Evolutionary conservation across 1,140 invertebrate genomes (phyloP), one percentile per base, ranked within the genome.

Genomic region (Lucilia sericata): DNA sequence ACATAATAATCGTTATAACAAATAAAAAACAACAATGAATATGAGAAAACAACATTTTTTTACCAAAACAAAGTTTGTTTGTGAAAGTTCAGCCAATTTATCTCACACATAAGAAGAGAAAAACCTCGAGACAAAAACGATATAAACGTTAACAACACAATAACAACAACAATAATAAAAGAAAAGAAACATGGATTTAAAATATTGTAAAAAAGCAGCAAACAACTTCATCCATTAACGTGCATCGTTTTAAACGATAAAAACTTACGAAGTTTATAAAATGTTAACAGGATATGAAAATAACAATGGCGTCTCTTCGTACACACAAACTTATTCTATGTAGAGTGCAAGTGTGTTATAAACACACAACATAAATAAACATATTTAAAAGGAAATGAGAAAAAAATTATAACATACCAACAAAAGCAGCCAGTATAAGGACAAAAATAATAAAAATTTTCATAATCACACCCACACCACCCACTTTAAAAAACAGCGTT

Each of bases 261-360:
- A 51, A 80, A 51, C 76, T 80, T 21, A 80, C 76, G 76, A 80
- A 80, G 76, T 80, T 80, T 80, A 49, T 80, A 80, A 80, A 80
- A 80, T 80, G 47, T 51, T 80, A 25, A 21, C 49, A 80, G 49
- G 47, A 49, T 47, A 47, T 19, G 76, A 80, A 80, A 80, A 80
- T 80, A 80, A 80, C 76, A 80, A 80, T 80, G 76, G 76, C 76
- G 76, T 47, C 76, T 49, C 42, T 19, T 5, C 25, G 30, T 30
- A 75, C 9, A 78, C 14, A 78, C 76, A 80, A 47, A 51, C 19
- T 19, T 47, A 49, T n/a, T 7, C 21, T 25, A 7, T 49, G n/a
- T 78, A 76, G 4, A 7, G 19, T 70, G 4, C 65, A 70, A 42
- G 17, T 21, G 76, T n/a, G 49, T 51, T 25, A 49, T 21, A 14